Percentiles rank a stretch among this genome's conserved stretches.
Evolutionary conservation across 2,113 vertebrate genomes (phyloP).

Genomic region (Eurystomus gularis): DNA sequence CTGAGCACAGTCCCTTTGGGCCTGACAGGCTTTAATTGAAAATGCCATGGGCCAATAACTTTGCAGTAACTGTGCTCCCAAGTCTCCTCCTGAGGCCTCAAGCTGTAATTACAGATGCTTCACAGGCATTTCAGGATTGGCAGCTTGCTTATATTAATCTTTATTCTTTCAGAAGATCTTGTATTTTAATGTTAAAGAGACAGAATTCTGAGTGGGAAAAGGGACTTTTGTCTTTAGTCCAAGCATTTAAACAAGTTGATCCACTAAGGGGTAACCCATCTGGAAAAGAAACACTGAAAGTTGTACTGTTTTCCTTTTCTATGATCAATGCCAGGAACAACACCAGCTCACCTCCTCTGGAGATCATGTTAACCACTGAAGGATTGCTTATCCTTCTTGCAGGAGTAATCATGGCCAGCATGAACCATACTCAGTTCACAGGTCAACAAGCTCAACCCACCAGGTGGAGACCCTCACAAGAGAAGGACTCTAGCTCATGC

Average conservation of each 20-base stretch:
- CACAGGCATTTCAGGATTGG: background rate
- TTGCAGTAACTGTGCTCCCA: conserved; percentile 11
- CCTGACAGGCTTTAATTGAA: conserved; percentile 48
- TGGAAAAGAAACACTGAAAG: background rate
- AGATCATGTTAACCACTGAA: background rate
- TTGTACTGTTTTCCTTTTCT: background rate
- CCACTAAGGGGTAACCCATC: background rate
- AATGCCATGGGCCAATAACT: conserved; percentile 48
- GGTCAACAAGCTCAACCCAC: background rate
- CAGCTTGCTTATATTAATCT: conserved; percentile 18
- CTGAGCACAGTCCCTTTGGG: background rate
- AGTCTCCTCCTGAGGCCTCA: conserved; percentile 1
- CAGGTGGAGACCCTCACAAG: background rate
- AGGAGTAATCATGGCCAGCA: background rate
- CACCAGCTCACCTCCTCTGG: background rate
- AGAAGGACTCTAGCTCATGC: rapidly evolving
- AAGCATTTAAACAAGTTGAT: background rate
- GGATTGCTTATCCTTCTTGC: background rate
- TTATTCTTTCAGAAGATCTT: conserved; percentile 5
- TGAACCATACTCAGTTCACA: background rate
- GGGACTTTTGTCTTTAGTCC: background rate
- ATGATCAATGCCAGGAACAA: background rate
- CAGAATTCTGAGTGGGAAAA: background rate
- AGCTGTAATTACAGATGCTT: conserved; percentile 45
- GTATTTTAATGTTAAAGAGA: conserved; percentile 21